Conservation (phyloP, 2,113 vertebrate genomes). For the Vanacampus margaritifer region DNA sequence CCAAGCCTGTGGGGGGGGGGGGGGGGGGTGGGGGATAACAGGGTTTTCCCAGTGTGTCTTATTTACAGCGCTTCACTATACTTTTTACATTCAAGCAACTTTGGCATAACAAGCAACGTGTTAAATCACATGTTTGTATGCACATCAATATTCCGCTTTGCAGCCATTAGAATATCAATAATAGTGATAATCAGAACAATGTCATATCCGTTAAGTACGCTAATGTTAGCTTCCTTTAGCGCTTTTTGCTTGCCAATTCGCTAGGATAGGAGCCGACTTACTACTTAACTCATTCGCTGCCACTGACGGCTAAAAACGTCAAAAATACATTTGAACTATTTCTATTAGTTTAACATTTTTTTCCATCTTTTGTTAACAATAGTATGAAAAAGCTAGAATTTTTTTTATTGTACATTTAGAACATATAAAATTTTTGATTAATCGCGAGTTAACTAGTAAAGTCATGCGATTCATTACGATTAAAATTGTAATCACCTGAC, state of each 20-base stretch:
- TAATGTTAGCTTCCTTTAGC: not conserved
- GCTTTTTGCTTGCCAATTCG: not conserved
- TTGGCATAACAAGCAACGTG: not conserved
- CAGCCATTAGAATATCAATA: not conserved
- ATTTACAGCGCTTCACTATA: not conserved
- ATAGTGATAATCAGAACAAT: not conserved
- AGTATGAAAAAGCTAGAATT: no score
- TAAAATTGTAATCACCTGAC: no score
- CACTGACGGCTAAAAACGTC: no score
- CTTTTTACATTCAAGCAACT: not conserved
- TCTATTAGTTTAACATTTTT: no score
- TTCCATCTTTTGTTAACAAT: no score
- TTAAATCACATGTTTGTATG: not conserved
- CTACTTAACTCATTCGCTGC: no score
- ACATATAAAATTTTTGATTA: no score
- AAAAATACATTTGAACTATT: no score
- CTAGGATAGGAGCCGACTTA: no score
- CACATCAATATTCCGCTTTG: not conserved
- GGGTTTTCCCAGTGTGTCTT: slow-evolving; percentile 46
- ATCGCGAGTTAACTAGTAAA: no score
- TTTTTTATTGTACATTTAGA: no score
- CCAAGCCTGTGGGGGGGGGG: slow-evolving; percentile 27
- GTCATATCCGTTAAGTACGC: not conserved
- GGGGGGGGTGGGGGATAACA: not conserved
- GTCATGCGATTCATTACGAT: no score